phyloP scores from a whole-genome alignment of 1,140 invertebrate genomes.

The Reticulitermes speratus region DNA sequence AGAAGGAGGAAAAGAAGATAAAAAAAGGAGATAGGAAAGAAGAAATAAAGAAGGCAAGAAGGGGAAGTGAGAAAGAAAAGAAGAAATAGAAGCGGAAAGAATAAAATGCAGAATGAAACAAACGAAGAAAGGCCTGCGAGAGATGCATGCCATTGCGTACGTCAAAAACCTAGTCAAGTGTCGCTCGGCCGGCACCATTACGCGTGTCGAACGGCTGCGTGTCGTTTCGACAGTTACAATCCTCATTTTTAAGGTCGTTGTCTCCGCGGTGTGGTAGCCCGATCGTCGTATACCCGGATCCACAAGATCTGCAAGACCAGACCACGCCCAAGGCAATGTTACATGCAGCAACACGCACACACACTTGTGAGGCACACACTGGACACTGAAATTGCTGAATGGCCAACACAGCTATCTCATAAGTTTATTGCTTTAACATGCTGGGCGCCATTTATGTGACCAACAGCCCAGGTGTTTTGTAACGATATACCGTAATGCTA shows the following conservation, averaged over 20 bases:
- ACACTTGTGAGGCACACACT: background rate
- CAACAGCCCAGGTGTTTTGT: too few relatives aligned
- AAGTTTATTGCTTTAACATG: background rate
- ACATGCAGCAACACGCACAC: background rate
- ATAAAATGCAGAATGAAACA: too few relatives aligned
- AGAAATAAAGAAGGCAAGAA: too few relatives aligned
- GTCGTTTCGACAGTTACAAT: background rate
- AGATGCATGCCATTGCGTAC: too few relatives aligned
- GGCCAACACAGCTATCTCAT: background rate
- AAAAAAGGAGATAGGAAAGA: too few relatives aligned
- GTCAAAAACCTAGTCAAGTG: background rate
- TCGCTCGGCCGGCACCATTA: background rate
- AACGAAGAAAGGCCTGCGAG: background rate
- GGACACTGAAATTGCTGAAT: background rate
- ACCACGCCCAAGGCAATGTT: background rate
- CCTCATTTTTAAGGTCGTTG: slow-evolving; percentile 6
- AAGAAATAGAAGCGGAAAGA: too few relatives aligned
- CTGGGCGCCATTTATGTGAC: too few relatives aligned
- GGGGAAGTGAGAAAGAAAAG: too few relatives aligned
- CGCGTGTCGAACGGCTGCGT: background rate
- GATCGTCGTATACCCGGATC: background rate
- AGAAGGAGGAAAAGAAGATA: too few relatives aligned
- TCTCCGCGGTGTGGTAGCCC: background rate
- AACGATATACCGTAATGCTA: too few relatives aligned
- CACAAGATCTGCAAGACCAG: background rate